Percentiles rank a stretch among this genome's conserved stretches.
Evolutionary conservation across 2,797 vertebrate species (phyloP).

Genomic region (Sciaenops ocellatus): DNA sequence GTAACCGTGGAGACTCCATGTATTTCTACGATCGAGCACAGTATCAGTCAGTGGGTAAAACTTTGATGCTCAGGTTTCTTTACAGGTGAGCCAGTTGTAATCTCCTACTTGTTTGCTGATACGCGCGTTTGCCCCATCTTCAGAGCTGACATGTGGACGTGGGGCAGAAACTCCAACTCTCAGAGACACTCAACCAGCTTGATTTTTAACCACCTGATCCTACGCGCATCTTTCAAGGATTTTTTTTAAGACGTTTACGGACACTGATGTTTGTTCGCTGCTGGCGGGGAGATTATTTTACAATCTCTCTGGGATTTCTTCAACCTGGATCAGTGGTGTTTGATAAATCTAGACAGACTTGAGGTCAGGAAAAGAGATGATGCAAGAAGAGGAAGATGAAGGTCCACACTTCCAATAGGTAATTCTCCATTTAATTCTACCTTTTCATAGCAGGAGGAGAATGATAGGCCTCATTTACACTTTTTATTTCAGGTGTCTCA

Average conservation of each 20-base stretch:
- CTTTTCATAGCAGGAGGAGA: conserved; percentile 12
- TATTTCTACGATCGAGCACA: conserved; percentile 20
- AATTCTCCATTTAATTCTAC: not conserved
- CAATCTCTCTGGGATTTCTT: conserved; percentile 7
- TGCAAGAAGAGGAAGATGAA: not conserved
- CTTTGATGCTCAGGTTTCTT: conserved; percentile 43
- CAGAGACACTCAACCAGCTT: not conserved
- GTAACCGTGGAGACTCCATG: conserved; percentile 70
- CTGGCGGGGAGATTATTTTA: conserved; percentile 26
- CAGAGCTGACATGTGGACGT: not conserved
- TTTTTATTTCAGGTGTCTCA: not conserved
- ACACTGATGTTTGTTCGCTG: conserved; percentile 15
- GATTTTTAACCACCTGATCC: not conserved
- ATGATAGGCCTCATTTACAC: not conserved
- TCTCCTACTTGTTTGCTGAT: not conserved
- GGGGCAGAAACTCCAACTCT: not conserved
- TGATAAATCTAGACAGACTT: conserved; percentile 10
- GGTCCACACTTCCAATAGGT: not conserved
- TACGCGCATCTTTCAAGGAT: not conserved
- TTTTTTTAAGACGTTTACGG: conserved; percentile 3
- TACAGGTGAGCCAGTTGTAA: conserved; percentile 22
- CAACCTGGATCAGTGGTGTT: not conserved
- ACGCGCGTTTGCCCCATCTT: not conserved
- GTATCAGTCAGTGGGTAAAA: conserved; percentile 38
- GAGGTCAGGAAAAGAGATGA: not conserved